Conservation (phyloP, 2,797 vertebrate species). For the Huso huso region DNA sequence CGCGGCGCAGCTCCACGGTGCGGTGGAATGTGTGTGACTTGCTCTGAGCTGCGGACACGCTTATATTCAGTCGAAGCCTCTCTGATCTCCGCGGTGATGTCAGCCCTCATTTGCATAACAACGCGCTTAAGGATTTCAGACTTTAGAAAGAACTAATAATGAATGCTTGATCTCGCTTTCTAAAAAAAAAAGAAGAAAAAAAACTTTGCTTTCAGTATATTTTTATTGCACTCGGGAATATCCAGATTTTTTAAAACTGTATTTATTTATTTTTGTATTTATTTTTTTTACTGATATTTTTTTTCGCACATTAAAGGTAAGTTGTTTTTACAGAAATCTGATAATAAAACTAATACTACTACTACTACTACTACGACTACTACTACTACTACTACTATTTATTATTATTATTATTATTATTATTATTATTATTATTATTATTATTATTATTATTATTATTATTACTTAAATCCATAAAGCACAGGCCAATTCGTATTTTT, state of each 20-base stretch:
- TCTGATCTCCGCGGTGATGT: conserved; percentile 82
- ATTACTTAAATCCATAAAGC: too few relatives aligned
- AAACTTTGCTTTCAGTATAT: conserved; percentile 21
- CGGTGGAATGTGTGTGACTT: conserved; percentile 38
- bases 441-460: too few relatives aligned
- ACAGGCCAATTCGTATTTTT: too few relatives aligned
- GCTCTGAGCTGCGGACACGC: conserved; percentile 24
- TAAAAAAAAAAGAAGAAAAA: conserved; percentile 27
- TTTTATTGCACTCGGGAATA: conserved; percentile 23
- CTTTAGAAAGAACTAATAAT: conserved; percentile 25
- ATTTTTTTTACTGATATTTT: too few relatives aligned
- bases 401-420: too few relatives aligned
- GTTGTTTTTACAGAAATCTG: too few relatives aligned
- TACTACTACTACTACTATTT: too few relatives aligned
- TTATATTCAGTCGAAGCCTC: conserved; percentile 62
- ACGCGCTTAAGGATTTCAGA: conserved; percentile 41
- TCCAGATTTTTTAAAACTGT: conserved; percentile 13
- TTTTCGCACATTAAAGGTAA: too few relatives aligned
- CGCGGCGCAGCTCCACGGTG: conserved; percentile 15
- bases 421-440: too few relatives aligned
- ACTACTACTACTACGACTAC: too few relatives aligned
- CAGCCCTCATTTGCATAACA: conserved; percentile 83
- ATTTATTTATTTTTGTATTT: too few relatives aligned
- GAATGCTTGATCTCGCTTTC: conserved; percentile 27
- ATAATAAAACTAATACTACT: too few relatives aligned